Conservation (phyloP, 2,888 invertebrate genomes). For the Nomada lathburiana region DNA sequence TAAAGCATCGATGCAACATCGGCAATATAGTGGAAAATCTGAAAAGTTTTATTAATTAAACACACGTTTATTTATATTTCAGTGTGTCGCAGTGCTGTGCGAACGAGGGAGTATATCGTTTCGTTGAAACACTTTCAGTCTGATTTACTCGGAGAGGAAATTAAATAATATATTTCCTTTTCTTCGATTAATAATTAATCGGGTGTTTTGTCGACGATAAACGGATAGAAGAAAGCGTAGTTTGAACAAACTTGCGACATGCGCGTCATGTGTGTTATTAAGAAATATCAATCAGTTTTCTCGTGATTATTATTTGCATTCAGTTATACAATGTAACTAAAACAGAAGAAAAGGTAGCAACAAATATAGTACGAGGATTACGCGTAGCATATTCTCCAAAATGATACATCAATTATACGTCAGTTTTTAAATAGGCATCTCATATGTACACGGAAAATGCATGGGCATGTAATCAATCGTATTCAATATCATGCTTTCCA, state of each 20-base stretch:
- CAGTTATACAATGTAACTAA: no score
- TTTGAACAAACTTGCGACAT: no score
- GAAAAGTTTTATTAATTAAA: neutral
- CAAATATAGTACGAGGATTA: no score
- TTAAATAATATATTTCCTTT: neutral
- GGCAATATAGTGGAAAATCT: neutral
- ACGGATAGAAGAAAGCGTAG: no score
- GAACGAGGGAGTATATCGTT: neutral
- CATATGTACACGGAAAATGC: slow-evolving; percentile 5
- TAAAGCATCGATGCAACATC: neutral
- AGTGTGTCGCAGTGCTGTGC: neutral
- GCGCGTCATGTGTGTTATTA: no score
- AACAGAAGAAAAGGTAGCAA: no score
- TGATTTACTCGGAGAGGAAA: neutral
- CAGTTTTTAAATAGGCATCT: no score
- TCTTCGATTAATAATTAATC: neutral
- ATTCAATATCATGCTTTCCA: slow-evolving; percentile 2
- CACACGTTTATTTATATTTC: neutral
- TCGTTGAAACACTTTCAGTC: neutral
- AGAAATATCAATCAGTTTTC: no score
- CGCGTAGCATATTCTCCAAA: no score
- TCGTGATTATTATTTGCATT: no score
- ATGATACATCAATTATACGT: no score
- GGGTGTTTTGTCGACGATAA: no score
- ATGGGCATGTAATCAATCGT: slow-evolving; percentile 39